These are phyloP conservation scores for Borostomias antarcticus DNA, from an alignment of 2,797 vertebrate species.

Conservation along the genomic window DNA sequence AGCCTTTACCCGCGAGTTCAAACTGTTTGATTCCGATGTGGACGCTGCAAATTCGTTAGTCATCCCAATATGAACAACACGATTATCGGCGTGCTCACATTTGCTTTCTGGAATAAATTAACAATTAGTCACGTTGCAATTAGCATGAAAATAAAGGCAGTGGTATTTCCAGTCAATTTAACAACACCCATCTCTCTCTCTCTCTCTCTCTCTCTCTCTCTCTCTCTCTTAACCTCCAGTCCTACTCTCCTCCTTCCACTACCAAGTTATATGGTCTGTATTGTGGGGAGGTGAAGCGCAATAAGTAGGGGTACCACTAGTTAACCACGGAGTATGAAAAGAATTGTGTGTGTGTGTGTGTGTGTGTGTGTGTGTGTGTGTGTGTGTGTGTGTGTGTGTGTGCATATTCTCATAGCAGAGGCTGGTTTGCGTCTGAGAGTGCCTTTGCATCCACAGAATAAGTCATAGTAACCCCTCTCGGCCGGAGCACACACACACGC, in stretches of 20 bases:
- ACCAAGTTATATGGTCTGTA: conserved; percentile 58
- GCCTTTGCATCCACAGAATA: too few species aligned
- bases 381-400: background rate
- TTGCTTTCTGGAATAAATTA: conserved; percentile 72
- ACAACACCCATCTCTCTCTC: conserved; percentile 46
- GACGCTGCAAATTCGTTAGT: background rate
- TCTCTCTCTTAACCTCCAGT: conserved; percentile 57
- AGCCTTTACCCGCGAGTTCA: background rate
- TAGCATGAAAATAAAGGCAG: conserved; percentile 76
- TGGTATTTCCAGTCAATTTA: conserved; percentile 79
- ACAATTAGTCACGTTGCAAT: conserved; percentile 74
- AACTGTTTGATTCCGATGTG: background rate
- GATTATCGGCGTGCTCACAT: background rate
- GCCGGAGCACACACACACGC: background rate
- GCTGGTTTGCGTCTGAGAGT: background rate
- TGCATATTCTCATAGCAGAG: background rate
- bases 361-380: conserved; percentile 5
- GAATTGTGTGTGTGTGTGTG: conserved; percentile 30
- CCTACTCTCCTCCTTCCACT: conserved; percentile 34
- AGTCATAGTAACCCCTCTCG: background rate
- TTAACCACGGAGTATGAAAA: conserved; percentile 55
- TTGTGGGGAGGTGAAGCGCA: conserved; percentile 65
- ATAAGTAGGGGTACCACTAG: conserved; percentile 58
- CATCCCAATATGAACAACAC: background rate
- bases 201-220: conserved; percentile 30